Evolutionary conservation across 2,888 invertebrate species (phyloP), one percentile per base, ranked within the genome.

Genomic region (Trimorus sp.): DNA sequence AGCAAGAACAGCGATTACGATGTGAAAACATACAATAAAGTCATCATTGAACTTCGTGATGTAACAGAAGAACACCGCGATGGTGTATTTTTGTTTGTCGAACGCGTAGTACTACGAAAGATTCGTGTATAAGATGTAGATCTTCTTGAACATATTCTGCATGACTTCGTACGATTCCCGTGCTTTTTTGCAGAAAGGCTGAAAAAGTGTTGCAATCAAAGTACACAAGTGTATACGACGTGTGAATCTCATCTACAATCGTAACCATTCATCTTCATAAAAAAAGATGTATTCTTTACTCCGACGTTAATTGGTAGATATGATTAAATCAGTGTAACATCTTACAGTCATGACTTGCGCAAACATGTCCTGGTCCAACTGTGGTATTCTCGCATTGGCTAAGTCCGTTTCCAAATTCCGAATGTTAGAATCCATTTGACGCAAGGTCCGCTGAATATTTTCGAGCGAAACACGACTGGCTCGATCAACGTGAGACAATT

Each of bases 61-160:
- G 90, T 99, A 99, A 0, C 94, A 94, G 92, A 99, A 98, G 93
- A 99, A 98, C 90, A 99, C 99, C 89, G 99, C 99, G 86, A 98
- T 94, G 0, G 96, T 95, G 90, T 99, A 99, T 92, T 99, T 99
- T 84, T 95, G 95, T 7, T 96, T 95, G 89, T 99, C 98, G 91
- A 99, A 99, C 1, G 96, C 94, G 92, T 95, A 99, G 91, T 96
- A 99, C 87, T 98, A 98, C 0, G 97, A 95, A 9, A 99, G 92
- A 60, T 96, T 96, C 4, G 94, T 94, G 92, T 96, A 99, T 0
- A 98, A 92, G 9, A 94, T 94, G 84, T 97, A 97, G 96, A 99
- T 98, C 90, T 98, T 97, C 86, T 96, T 95, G 92, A 96, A 97
- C 98, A 99, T 99, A 71, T 96, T 97, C 89, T 97, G 96, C 81